Conservation (phyloP, 2,888 invertebrate genomes). For the Chrysolina haemoptera region DNA sequence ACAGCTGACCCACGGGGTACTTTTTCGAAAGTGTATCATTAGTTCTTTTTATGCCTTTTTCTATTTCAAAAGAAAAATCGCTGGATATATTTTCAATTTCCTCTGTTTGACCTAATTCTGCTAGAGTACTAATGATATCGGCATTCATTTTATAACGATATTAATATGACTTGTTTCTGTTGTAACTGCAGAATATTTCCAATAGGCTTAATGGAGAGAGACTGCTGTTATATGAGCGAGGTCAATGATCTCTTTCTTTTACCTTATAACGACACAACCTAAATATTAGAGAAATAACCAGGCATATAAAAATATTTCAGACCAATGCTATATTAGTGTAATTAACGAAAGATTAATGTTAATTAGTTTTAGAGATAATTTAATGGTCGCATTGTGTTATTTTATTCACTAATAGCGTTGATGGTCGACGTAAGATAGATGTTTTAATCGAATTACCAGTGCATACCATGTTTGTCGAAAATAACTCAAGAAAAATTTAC, state of each 20-base stretch:
- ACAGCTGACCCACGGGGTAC: too few species aligned
- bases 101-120: slow-evolving; percentile 13
- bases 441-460: neutral
- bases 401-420: neutral
- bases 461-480: neutral
- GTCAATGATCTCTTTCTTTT: slow-evolving; percentile 24
- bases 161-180: slow-evolving; percentile 23
- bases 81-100: neutral
- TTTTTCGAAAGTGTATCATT: too few species aligned
- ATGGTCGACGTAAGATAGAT: neutral
- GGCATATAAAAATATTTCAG: slow-evolving; percentile 21
- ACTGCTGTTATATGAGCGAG: slow-evolving; percentile 22
- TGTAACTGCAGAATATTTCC: slow-evolving; percentile 21
- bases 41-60: too few species aligned
- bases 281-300: slow-evolving; percentile 28
- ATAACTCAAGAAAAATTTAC: neutral
- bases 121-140: slow-evolving; percentile 24
- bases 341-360: slow-evolving; percentile 9
- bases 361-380: slow-evolving; percentile 3
- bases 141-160: slow-evolving; percentile 17
- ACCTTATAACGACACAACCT: slow-evolving; percentile 26
- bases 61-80: neutral
- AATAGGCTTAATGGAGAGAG: slow-evolving; percentile 26
- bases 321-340: neutral
- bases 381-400: neutral